These are phyloP conservation scores for Potamarius usumacintae DNA, from an alignment of 2,113 vertebrate genomes.

Conservation along the genomic window DNA sequence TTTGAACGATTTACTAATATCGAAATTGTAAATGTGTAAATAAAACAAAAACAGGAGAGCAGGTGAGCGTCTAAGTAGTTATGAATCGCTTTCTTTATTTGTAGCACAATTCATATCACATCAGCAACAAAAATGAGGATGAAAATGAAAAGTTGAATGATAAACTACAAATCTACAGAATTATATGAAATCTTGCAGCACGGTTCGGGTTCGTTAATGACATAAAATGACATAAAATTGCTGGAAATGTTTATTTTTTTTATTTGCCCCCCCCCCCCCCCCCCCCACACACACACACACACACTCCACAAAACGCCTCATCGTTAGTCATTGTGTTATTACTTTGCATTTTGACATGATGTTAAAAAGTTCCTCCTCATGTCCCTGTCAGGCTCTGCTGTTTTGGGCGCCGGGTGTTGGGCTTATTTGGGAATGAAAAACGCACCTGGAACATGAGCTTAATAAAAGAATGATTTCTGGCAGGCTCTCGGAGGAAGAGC, in stretches of 20 bases:
- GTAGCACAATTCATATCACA: too few species aligned
- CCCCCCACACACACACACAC: too few species aligned
- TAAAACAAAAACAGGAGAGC: neutral
- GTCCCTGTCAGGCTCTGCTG: neutral
- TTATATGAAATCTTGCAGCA: neutral
- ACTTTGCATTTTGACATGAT: too few species aligned
- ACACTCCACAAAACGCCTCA: neutral
- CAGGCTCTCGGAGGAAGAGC: neutral
- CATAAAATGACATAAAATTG: neutral
- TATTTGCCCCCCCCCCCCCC: too few species aligned
- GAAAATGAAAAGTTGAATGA: neutral
- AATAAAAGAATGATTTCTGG: neutral
- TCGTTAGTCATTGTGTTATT: neutral
- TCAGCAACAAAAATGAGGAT: too few species aligned
- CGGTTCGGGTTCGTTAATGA: neutral
- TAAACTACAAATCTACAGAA: neutral
- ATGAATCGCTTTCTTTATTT: too few species aligned
- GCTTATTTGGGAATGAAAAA: neutral
- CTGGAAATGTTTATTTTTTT: neutral
- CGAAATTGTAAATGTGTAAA: neutral
- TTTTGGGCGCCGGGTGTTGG: neutral
- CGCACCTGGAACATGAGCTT: neutral
- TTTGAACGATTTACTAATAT: neutral
- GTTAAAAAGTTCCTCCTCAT: neutral
- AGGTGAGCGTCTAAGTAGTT: neutral